These are phyloP conservation scores for Neoitamus cyanurus DNA, from an alignment of 2,888 invertebrate genomes.

Conservation along the genomic window DNA sequence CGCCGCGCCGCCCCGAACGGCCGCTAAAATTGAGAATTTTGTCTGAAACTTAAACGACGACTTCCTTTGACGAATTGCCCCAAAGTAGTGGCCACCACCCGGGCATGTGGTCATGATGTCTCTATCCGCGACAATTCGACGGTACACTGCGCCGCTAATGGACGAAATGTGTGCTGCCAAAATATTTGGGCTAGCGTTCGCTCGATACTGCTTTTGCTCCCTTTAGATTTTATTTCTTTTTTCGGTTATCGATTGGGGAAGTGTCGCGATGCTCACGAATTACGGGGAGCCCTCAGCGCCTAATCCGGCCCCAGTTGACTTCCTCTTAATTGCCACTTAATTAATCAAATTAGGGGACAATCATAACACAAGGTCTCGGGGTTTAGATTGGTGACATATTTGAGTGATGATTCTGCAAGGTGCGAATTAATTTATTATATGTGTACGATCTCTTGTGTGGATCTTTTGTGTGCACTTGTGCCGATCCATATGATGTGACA, in stretches of 20 bases:
- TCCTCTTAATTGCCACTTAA: not conserved
- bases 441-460: not conserved
- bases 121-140: not conserved
- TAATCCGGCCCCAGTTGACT: not conserved
- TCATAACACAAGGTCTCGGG: not conserved
- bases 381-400: not conserved
- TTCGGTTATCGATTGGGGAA: not conserved
- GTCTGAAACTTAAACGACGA: not conserved
- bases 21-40: not conserved
- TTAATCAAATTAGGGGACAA: not conserved
- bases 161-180: not conserved
- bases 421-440: not conserved
- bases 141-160: not conserved
- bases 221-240: not conserved
- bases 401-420: not conserved
- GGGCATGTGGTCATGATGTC: not conserved
- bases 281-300: not conserved
- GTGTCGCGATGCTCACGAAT: not conserved
- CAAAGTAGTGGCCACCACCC: not conserved
- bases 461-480: not conserved
- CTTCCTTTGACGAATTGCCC: not conserved
- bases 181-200: not conserved
- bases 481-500: too few relatives aligned
- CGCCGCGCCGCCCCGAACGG: not conserved
- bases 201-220: not conserved